Conservation (phyloP, 2,113 vertebrate species). For the Gymnarchus niloticus region DNA sequence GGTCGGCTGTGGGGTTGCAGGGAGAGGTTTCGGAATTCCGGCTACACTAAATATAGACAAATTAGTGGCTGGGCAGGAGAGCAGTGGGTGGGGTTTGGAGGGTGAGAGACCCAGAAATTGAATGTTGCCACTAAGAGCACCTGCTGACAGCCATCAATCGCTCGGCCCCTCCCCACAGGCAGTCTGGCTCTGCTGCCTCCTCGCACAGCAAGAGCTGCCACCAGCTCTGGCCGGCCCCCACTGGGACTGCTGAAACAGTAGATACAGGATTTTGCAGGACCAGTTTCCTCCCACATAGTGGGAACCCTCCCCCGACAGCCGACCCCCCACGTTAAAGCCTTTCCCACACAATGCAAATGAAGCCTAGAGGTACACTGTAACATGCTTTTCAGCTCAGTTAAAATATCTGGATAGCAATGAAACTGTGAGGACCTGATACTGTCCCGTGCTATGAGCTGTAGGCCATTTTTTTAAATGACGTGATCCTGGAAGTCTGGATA, state of each 20-base stretch:
- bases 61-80: conserved; percentile 20
- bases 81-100: neutral
- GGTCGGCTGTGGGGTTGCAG: neutral
- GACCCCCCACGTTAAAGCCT: neutral
- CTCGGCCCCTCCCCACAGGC: conserved; percentile 30
- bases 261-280: neutral
- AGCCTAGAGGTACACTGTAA: neutral
- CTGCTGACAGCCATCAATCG: conserved; percentile 57
- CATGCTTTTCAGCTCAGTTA: neutral
- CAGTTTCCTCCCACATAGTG: neutral
- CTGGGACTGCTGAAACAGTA: neutral
- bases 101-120: conserved; percentile 41
- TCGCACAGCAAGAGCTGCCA: conserved; percentile 47
- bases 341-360: neutral
- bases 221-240: neutral
- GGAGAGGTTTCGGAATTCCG: conserved; percentile 8
- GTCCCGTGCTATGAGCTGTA: neutral
- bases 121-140: conserved; percentile 53
- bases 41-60: conserved; percentile 13
- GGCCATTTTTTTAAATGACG: neutral
- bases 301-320: neutral
- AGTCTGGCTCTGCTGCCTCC: neutral
- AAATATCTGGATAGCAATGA: neutral
- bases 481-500: neutral
- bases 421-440: no score